Evolutionary conservation across 2,113 vertebrate genomes (phyloP), one percentile per base, ranked within the genome.

Genomic region (Barnardius zonarius): DNA sequence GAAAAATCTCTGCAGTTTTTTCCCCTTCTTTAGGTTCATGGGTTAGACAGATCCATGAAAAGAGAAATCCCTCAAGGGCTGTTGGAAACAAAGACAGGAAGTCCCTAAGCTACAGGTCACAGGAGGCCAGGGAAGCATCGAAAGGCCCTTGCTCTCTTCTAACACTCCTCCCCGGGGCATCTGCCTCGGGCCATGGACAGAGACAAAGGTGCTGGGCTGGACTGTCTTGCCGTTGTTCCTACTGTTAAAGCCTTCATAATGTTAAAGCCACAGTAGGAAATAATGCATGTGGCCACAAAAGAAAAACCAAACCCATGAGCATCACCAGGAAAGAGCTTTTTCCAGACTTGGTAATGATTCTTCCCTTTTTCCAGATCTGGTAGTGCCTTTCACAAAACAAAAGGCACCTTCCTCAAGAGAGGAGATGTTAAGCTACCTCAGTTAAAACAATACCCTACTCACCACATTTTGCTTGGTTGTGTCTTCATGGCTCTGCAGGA

Each of bases 401-500:
- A 79, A 75, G 25, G 31, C 1, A 0, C 3, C 30, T 81, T 30
- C 28, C 49, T 41, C 43, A 13, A 39, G 49, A 78, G 52, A 54
- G 31, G 39, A 61, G 41, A 23, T 44, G 27, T 51, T 46, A 37
- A 86, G 16, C 74, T 43, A 22, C 59, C 25, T 41, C 57, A 37
- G 52, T 6, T 1, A 2, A 41, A 84, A 8, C 22, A 66, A 62
- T 5, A 13, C 16, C 23, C 68, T n/a, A 83, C 99, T 98, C 95
- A 99, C 99, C 62, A 99, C 97, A 6, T 99, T 99, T 95, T 99
- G 99, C 97, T 99, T 99, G 77, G 98, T 98, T 64, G 98, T 99
- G 73, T 99, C 99, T 70, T 99, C 99, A 0, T 99, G 99, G 24
- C 97, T 97, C 96, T 99, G 99, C 33, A 99, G 98, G 31, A 99